phyloP scores from a whole-genome alignment of 1,140 invertebrate species.

The Ceratina calcarata region DNA sequence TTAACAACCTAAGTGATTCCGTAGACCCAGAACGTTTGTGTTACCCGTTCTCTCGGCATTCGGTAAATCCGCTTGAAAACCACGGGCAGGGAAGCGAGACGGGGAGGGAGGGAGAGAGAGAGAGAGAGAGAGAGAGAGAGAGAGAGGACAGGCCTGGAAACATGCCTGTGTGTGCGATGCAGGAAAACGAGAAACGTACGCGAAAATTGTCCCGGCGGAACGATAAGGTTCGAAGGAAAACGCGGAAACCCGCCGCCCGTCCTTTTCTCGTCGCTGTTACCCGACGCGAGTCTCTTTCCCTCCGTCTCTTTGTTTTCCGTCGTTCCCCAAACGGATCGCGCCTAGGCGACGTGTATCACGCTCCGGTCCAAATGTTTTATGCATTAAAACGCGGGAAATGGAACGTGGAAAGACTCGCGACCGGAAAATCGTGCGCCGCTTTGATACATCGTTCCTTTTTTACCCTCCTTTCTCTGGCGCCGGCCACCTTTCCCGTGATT shows the following conservation, averaged over 20 bases:
- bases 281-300: not conserved
- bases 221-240: slow-evolving; percentile 21
- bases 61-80: slow-evolving; percentile 3
- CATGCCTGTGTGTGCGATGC: no score
- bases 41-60: not conserved
- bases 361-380: slow-evolving; percentile 39
- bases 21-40: not conserved
- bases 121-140: not conserved
- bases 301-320: not conserved
- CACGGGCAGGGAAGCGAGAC: not conserved
- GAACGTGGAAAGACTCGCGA: slow-evolving; percentile 27
- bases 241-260: not conserved
- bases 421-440: slow-evolving; percentile 18
- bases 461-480: not conserved
- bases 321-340: slow-evolving; percentile 22
- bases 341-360: slow-evolving; percentile 5
- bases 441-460: slow-evolving; percentile 12
- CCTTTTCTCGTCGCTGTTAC: not conserved
- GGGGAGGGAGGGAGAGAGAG: not conserved
- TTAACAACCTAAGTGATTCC: slow-evolving; percentile 12
- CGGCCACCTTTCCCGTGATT: not conserved
- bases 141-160: not conserved
- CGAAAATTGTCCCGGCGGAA: slow-evolving; percentile 5
- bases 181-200: not conserved
- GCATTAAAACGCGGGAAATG: slow-evolving; percentile 41